Percentiles rank a stretch among this genome's conserved stretches.
These are phyloP conservation scores for Anguilla pacifica DNA, from an alignment of 2,797 vertebrate genomes.

Conservation along the genomic window DNA sequence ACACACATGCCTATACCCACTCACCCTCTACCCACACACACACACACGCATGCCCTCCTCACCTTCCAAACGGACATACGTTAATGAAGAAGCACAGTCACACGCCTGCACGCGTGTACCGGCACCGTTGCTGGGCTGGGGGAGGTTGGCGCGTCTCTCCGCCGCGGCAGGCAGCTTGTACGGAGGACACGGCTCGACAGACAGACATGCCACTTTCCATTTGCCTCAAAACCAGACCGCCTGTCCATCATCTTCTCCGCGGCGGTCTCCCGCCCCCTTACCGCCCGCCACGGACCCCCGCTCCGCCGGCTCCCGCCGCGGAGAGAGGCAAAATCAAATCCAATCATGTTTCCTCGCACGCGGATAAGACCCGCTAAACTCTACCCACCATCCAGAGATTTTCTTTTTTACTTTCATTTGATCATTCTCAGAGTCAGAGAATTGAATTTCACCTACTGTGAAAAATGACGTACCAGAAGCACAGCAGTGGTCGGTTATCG, in stretches of 20 bases:
- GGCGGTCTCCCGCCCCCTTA: conserved; percentile 35
- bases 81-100: not conserved
- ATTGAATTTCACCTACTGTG: not conserved
- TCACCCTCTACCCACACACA: conserved; percentile 22
- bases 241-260: conserved; percentile 69
- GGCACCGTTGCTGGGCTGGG: not conserved
- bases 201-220: conserved; percentile 75
- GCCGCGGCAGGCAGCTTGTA: conserved; percentile 45
- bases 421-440: not conserved
- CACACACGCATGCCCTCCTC: conserved; percentile 9
- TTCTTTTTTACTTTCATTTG: not conserved
- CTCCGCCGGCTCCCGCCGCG: not conserved
- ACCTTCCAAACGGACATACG: conserved; percentile 27
- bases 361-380: no score
- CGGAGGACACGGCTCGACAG: conserved; percentile 69
- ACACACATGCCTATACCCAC: not conserved
- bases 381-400: not conserved
- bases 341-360: not conserved
- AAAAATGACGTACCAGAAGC: not conserved
- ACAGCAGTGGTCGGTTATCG: not conserved
- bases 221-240: conserved; percentile 66
- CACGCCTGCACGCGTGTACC: not conserved
- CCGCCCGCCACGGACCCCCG: no score
- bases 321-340: not conserved
- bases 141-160: not conserved